A percentile compares a stretch with the other conserved stretches of the same genome.
Evolutionary conservation across 2,797 vertebrate genomes (phyloP).

Genomic region (Cottoperca gobio): DNA sequence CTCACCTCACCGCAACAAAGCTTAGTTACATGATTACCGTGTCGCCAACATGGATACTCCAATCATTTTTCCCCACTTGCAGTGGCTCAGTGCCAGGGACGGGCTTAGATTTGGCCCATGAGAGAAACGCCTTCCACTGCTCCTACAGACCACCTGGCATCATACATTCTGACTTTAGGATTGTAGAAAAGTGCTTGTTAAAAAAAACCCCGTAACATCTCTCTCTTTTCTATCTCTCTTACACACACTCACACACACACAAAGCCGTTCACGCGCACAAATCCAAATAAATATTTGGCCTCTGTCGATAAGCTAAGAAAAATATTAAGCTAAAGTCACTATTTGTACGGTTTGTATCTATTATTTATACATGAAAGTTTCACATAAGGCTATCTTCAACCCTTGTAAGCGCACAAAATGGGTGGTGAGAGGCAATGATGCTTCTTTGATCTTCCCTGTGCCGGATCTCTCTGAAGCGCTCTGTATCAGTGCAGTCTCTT

Average conservation of each 20-base stretch:
- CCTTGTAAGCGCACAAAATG: conserved; percentile 57
- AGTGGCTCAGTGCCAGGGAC: conserved; percentile 69
- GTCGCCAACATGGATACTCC: conserved; percentile 73
- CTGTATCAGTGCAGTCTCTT: conserved; percentile 66
- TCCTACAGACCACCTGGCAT: conserved; percentile 62
- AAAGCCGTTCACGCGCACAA: background rate
- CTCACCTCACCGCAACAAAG: conserved; percentile 63
- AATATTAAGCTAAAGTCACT: conserved; percentile 53
- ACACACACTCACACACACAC: background rate
- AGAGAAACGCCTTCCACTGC: conserved; percentile 46
- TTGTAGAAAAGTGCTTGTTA: conserved; percentile 11
- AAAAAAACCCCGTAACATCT: conserved; percentile 21
- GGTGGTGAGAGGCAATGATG: conserved; percentile 49
- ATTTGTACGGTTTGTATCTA: conserved; percentile 65
- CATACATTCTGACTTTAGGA: conserved; percentile 36
- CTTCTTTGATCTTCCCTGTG: conserved; percentile 72
- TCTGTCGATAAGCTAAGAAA: conserved; percentile 35
- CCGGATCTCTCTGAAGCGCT: conserved; percentile 59
- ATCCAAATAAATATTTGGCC: conserved; percentile 49
- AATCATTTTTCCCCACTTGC: conserved; percentile 64
- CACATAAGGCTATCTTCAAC: conserved; percentile 54
- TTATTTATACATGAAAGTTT: conserved; percentile 71
- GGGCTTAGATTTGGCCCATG: conserved; percentile 57
- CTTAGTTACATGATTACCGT: conserved; percentile 72
- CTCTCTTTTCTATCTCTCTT: conserved; percentile 16